phyloP scores from a whole-genome alignment of 2,797 vertebrate species.

The Novumbra hubbsi region DNA sequence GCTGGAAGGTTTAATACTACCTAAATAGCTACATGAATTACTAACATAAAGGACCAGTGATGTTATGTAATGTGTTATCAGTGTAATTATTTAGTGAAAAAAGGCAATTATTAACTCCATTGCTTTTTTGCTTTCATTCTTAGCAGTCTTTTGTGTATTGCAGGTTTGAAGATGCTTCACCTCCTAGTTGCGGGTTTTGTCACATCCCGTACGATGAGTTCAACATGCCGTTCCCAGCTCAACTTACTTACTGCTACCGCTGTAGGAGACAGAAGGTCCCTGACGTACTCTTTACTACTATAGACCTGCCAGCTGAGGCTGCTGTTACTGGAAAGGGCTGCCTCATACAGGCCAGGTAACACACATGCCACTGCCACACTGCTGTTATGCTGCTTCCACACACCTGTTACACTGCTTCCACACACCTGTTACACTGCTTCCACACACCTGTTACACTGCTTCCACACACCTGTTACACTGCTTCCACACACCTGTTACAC shows the following conservation, averaged over 20 bases:
- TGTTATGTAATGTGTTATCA: no score
- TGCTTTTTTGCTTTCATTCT: no score
- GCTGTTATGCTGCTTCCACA: no score
- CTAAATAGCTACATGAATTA: no score
- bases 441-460: neutral
- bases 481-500: no score
- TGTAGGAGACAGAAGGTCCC: constrained; percentile 94
- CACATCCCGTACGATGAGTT: constrained; percentile 98
- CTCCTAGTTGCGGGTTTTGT: constrained; percentile 90
- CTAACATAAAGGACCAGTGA: no score
- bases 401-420: no score
- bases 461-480: no score
- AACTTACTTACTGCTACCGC: constrained; percentile 91
- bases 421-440: no score
- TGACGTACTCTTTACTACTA: constrained; percentile 97
- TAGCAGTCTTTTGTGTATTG: constrained; percentile 18
- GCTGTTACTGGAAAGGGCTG: constrained; percentile 91
- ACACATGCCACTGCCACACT: constrained; percentile 2
- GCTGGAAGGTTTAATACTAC: no score
- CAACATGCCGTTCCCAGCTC: constrained; percentile 98
- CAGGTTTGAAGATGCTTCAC: constrained; percentile 89
- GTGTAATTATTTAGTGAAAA: neutral
- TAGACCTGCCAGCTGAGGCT: constrained; percentile 90
- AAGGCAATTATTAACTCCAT: neutral
- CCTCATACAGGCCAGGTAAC: constrained; percentile 97